These are phyloP conservation scores for Chesias legatella DNA, from an alignment of 2,888 invertebrate species.

Conservation along the genomic window DNA sequence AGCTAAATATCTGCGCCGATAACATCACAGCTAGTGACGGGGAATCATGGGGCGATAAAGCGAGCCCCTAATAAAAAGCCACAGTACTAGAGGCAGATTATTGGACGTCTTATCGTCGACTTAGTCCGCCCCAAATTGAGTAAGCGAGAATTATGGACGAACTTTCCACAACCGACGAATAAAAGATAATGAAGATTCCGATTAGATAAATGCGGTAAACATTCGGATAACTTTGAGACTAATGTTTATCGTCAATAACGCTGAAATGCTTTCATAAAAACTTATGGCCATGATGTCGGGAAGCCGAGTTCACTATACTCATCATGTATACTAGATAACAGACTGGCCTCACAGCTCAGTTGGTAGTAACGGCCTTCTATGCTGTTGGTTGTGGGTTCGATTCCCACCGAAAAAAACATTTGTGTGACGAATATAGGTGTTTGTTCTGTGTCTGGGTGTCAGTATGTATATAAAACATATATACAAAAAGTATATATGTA, in stretches of 20 bases:
- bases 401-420: no score
- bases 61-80: conserved; percentile 64
- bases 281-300: conserved; percentile 24
- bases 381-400: no score
- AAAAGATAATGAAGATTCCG: conserved; percentile 71
- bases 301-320: conserved; percentile 22
- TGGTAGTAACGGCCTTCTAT: no score
- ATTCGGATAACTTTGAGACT: conserved; percentile 37
- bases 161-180: conserved; percentile 65
- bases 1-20: conserved; percentile 56
- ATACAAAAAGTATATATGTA: no score
- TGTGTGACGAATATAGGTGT: no score
- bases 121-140: conserved; percentile 70
- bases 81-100: conserved; percentile 63
- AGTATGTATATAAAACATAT: no score
- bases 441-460: no score
- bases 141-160: conserved; percentile 71
- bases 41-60: conserved; percentile 64
- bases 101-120: conserved; percentile 68
- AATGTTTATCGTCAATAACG: conserved; percentile 29
- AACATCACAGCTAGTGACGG: conserved; percentile 57
- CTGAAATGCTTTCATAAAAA: conserved; percentile 29
- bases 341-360: no score
- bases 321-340: conserved; percentile 11
- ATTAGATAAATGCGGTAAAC: conserved; percentile 68